phyloP scores from a whole-genome alignment of 1,140 invertebrate species.

The Bombus soroeensis region DNA sequence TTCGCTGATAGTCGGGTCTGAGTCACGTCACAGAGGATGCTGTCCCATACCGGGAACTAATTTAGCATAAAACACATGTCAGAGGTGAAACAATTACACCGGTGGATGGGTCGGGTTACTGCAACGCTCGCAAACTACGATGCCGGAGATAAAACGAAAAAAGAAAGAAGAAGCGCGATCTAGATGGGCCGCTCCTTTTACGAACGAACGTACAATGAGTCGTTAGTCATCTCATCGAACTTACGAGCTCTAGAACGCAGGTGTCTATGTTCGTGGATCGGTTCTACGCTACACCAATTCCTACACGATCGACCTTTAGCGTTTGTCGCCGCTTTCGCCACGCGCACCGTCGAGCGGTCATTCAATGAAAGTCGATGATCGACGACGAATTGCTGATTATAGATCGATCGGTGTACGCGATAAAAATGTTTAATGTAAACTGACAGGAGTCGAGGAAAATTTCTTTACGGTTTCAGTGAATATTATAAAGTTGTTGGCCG shows the following conservation, averaged over 20 bases:
- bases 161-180: neutral
- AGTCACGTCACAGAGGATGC: slow-evolving; percentile 1
- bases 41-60: neutral
- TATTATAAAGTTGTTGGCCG: neutral
- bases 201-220: slow-evolving; percentile 34
- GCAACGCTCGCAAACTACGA: slow-evolving; percentile 19
- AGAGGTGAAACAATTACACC: slow-evolving; percentile 31
- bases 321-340: neutral
- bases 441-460: neutral
- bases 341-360: neutral
- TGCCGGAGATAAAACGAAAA: neutral
- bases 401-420: neutral
- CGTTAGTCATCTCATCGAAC: slow-evolving; percentile 47
- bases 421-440: neutral
- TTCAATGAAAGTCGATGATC: neutral
- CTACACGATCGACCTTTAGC: neutral
- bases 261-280: slow-evolving; percentile 24
- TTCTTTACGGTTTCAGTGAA: neutral
- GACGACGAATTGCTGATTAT: neutral
- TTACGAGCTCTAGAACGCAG: neutral
- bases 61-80: slow-evolving; percentile 18
- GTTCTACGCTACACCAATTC: neutral
- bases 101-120: slow-evolving; percentile 3
- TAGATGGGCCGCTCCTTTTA: neutral
- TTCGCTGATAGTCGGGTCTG: neutral